A percentile compares a stretch with the other conserved stretches of the same genome.
These are phyloP conservation scores for Ophiodon elongatus DNA, from an alignment of 2,113 vertebrate genomes.

Conservation along the genomic window DNA sequence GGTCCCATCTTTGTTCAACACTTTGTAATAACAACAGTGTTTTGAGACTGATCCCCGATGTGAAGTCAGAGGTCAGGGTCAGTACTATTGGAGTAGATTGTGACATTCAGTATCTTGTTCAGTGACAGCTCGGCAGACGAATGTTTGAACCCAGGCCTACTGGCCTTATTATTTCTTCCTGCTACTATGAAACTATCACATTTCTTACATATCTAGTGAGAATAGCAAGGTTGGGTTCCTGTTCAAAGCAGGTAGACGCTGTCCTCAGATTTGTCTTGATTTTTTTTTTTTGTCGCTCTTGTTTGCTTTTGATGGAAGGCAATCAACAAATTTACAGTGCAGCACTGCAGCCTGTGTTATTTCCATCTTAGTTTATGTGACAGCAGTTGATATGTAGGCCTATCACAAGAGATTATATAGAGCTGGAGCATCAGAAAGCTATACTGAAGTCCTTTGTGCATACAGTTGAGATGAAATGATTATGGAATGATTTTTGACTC, in stretches of 20 bases:
- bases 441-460: conserved; percentile 42
- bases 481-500: conserved; percentile 31
- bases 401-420: conserved; percentile 24
- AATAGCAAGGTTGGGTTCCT: background rate
- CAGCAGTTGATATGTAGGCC: conserved; percentile 28
- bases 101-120: conserved; percentile 9
- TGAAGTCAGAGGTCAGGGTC: conserved; percentile 43
- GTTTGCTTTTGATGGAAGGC: background rate
- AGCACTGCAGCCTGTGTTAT: background rate
- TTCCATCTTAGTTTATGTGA: conserved; percentile 1
- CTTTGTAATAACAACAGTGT: background rate
- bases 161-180: background rate
- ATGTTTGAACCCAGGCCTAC: conserved; percentile 5
- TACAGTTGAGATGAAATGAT: conserved; percentile 39
- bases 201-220: background rate
- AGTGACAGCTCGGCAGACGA: background rate
- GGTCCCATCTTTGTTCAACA: background rate
- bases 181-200: background rate
- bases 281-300: background rate
- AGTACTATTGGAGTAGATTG: background rate
- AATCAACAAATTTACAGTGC: background rate
- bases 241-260: background rate
- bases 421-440: conserved; percentile 34
- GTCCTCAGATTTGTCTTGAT: background rate
- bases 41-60: background rate